Evolutionary conservation across 2,888 invertebrate genomes (phyloP).

Genomic region (Hymenopus coronatus): DNA sequence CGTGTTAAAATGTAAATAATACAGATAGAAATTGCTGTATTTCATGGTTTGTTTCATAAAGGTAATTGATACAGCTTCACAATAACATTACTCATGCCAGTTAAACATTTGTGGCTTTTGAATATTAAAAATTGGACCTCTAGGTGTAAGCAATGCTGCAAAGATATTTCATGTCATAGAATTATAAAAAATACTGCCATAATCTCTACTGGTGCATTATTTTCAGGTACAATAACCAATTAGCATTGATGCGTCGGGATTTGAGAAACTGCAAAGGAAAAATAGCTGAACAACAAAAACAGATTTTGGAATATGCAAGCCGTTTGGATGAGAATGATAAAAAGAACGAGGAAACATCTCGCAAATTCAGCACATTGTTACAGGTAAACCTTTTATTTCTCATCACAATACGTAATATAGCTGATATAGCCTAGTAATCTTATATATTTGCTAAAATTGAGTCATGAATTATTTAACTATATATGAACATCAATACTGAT

Average conservation of each 20-base stretch:
- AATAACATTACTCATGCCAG: too few relatives aligned
- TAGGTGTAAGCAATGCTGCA: neutral
- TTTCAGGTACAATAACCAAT: conserved; percentile 72
- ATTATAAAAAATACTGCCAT: neutral
- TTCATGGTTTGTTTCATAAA: too few relatives aligned
- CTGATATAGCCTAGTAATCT: too few relatives aligned
- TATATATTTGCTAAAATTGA: too few relatives aligned
- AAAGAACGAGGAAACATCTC: conserved; percentile 84
- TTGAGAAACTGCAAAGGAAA: conserved; percentile 77
- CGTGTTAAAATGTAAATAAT: too few relatives aligned
- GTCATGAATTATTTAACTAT: too few relatives aligned
- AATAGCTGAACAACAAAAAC: conserved; percentile 81
- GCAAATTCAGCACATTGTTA: conserved; percentile 83
- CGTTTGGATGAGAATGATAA: conserved; percentile 87
- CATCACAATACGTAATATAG: too few relatives aligned
- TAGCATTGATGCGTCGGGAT: conserved; percentile 75
- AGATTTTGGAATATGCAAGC: conserved; percentile 75
- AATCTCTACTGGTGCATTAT: neutral
- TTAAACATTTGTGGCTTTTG: too few relatives aligned
- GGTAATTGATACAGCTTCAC: too few relatives aligned
- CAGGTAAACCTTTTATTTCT: conserved; percentile 53
- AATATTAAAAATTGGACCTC: neutral
- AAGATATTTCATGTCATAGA: neutral
- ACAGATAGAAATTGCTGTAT: too few relatives aligned
- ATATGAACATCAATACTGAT: too few relatives aligned